phyloP scores from a whole-genome alignment of 2,888 invertebrate genomes.

The Thumatha senex region DNA sequence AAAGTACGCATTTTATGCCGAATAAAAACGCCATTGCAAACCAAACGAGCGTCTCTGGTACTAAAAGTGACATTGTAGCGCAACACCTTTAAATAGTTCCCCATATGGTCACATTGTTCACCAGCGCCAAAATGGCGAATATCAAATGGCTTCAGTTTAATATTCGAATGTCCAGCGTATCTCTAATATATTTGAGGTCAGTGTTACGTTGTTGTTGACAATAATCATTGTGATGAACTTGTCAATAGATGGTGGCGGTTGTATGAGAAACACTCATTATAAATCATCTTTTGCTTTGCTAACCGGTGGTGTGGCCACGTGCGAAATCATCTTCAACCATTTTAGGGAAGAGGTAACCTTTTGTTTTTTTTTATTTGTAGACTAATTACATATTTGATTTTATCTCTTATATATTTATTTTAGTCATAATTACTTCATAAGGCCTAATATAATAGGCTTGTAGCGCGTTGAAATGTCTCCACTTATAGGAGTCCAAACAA shows the following conservation, averaged over 20 bases:
- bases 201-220: background rate
- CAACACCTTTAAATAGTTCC: no score
- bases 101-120: no score
- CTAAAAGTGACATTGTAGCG: no score
- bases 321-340: conserved; percentile 61
- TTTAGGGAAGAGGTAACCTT: conserved; percentile 68
- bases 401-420: background rate
- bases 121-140: no score
- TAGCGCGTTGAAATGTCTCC: no score
- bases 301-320: conserved; percentile 74
- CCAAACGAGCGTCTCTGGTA: no score
- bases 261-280: conserved; percentile 82
- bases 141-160: no score
- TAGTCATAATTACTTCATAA: background rate
- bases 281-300: conserved; percentile 82
- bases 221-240: conserved; percentile 37
- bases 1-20: no score
- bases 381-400: background rate
- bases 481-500: no score
- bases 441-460: no score
- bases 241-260: conserved; percentile 82
- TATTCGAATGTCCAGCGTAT: no score
- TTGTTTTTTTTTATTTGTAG: conserved; percentile 20
- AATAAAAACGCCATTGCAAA: no score
- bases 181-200: conserved; percentile 9